Base-by-base conservation (phyloP, 1,140 invertebrate genomes). In the Solenopsis fugax region DNA sequence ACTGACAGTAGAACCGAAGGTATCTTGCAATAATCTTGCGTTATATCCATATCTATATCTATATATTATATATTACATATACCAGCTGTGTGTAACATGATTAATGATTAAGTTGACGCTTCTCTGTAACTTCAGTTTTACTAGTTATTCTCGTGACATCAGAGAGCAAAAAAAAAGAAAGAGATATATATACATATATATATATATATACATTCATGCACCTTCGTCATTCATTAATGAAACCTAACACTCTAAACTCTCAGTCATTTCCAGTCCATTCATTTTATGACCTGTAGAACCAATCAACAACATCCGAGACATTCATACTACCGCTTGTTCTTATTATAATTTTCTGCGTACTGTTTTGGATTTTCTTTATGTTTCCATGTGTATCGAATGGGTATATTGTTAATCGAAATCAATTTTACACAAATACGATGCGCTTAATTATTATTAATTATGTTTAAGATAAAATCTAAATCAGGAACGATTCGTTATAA, bases 1-100 rank as follows among this genome's bases (percentile, higher is more conserved):
- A 95, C 92, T 95, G 94, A 95, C 94, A 94, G 90, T 94, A 95
- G 94, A 93, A 94, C 94, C 93, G 95, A 95, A 95, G 95, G 95
- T 95, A 95, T 93, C 94, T 95, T 95, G 93, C 92, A 95, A 95
- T 94, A 95, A 95, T 95, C 76, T 78, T 95, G 95, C 95, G 93
- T 95, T 95, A 58, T 84, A 89, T 88, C 88, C 78, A 87, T 86
- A 85, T 69, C 41, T 71, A 88, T 87, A 92, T 93, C 37, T 73
- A 73, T 62, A 82, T 60, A 84, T 84, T 84, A 82, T 73, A 73
- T 82, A 95, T 95, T 95, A 95, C 92, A 95, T 95, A 94, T 95
- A 94, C 94, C 93, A 95, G 94, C 94, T 95, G 94, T 95, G 94
- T 95, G 94, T 95, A 95, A 95, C 95, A 95, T 95, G 88, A 95